Percentiles rank a stretch among this genome's conserved stretches.
phyloP scores from a whole-genome alignment of 2,888 invertebrate species.

The Pammene aurita region DNA sequence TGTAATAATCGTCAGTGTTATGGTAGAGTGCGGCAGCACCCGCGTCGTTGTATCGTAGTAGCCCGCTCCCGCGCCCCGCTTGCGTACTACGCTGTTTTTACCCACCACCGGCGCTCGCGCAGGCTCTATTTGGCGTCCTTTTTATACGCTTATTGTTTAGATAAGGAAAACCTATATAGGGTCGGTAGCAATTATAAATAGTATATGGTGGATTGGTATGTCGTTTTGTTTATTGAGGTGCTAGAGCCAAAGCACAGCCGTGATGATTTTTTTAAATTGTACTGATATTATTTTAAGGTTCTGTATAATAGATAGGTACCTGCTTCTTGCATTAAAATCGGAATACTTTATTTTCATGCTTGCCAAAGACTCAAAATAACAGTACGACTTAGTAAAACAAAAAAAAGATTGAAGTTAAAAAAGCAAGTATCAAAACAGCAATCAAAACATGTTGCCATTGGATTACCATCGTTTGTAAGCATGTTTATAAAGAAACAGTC shows the following conservation, averaged over 20 bases:
- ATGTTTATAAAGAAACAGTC: too few relatives aligned
- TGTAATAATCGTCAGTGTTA: too few relatives aligned
- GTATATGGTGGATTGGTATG: conserved; percentile 25
- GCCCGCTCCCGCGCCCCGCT: conserved; percentile 53
- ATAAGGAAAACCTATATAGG: conserved; percentile 41
- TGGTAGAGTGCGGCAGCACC: conserved; percentile 46
- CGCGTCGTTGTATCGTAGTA: conserved; percentile 67
- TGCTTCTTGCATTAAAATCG: too few relatives aligned
- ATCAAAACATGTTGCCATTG: too few relatives aligned
- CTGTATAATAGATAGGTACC: too few relatives aligned
- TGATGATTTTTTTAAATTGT: background rate
- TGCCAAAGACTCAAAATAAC: too few relatives aligned
- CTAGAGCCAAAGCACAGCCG: background rate
- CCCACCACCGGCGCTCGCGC: conserved; percentile 50
- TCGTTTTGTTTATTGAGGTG: conserved; percentile 22
- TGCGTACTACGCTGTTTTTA: conserved; percentile 71
- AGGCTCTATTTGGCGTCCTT: conserved; percentile 55
- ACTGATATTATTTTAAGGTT: too few relatives aligned
- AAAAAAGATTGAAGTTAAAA: too few relatives aligned
- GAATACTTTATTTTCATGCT: too few relatives aligned
- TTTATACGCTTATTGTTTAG: conserved; percentile 45
- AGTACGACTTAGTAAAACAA: too few relatives aligned
- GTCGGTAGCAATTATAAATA: conserved; percentile 35
- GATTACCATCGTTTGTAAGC: too few relatives aligned
- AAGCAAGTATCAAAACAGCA: too few relatives aligned